Percentiles rank a stretch among this genome's conserved stretches.
phyloP scores from a whole-genome alignment of 1,140 invertebrate genomes.

The Cydia fagiglandana region DNA sequence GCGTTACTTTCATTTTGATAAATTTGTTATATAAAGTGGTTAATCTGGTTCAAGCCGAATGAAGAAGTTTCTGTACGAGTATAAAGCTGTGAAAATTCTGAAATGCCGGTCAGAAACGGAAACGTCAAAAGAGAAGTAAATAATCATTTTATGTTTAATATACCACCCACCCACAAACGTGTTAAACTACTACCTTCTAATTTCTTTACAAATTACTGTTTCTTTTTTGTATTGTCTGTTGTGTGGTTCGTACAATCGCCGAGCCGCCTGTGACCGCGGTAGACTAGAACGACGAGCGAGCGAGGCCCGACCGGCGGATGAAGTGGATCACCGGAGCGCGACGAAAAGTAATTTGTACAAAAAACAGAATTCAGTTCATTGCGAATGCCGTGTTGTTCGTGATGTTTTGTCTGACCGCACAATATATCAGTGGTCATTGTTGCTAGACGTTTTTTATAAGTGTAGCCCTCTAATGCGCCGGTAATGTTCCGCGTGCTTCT shows the following conservation, averaged over 20 bases:
- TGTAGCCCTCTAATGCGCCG: constrained; percentile 65
- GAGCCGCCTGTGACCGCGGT: constrained; percentile 47
- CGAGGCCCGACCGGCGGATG: constrained; percentile 61
- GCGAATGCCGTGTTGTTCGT: constrained; percentile 74
- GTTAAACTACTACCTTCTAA: constrained; percentile 30
- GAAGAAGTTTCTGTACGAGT: constrained; percentile 72
- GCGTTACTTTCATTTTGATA: neutral
- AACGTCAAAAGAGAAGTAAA: constrained; percentile 50
- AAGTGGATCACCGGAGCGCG: constrained; percentile 75
- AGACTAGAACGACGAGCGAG: constrained; percentile 50
- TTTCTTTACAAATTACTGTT: constrained; percentile 37
- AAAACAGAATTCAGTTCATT: constrained; percentile 77
- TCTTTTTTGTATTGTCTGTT: constrained; percentile 34
- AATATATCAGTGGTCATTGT: constrained; percentile 76
- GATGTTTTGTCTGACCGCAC: constrained; percentile 78
- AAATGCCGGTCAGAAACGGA: constrained; percentile 50
- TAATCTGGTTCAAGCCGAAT: constrained; percentile 40
- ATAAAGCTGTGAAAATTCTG: constrained; percentile 54
- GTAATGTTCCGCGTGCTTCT: constrained; percentile 69
- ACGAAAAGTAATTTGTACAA: constrained; percentile 79
- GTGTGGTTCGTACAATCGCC: constrained; percentile 39
- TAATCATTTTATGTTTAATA: constrained; percentile 41
- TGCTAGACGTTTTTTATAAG: constrained; percentile 71
- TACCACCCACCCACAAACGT: constrained; percentile 40
- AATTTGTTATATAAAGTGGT: neutral